Conservation (phyloP, 2,888 invertebrate genomes). For the Theristus sp. region DNA sequence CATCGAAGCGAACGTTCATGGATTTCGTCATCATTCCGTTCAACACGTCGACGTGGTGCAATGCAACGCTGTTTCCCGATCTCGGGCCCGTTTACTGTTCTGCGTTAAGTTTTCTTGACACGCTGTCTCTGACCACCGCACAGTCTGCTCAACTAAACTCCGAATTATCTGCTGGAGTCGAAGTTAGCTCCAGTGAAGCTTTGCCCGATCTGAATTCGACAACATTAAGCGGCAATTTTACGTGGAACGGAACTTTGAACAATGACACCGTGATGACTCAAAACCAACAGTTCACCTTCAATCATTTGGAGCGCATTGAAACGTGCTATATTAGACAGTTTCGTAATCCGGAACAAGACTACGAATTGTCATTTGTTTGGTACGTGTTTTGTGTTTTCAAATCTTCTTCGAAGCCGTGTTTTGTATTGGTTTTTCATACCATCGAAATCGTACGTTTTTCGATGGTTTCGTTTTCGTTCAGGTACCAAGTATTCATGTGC, state of each 20-base stretch:
- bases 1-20: neutral
- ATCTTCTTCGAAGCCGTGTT: no score
- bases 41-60: neutral
- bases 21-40: neutral
- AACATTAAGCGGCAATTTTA: neutral
- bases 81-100: no score
- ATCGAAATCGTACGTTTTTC: neutral
- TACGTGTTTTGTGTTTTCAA: no score
- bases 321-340: no score
- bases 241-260: neutral
- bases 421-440: no score
- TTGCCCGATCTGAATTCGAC: neutral
- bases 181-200: neutral
- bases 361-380: no score
- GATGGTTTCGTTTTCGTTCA: no score
- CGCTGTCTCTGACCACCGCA: neutral
- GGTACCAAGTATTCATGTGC: neutral
- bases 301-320: neutral
- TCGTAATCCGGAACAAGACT: neutral
- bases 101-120: no score
- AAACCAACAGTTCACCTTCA: no score
- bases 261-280: neutral
- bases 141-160: neutral
- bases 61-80: neutral
- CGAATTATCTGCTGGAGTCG: no score